A percentile compares a stretch with the other conserved stretches of the same genome.
Evolutionary conservation across 2,888 invertebrate genomes (phyloP).

Genomic region (Synanthedon myopaeformis): DNA sequence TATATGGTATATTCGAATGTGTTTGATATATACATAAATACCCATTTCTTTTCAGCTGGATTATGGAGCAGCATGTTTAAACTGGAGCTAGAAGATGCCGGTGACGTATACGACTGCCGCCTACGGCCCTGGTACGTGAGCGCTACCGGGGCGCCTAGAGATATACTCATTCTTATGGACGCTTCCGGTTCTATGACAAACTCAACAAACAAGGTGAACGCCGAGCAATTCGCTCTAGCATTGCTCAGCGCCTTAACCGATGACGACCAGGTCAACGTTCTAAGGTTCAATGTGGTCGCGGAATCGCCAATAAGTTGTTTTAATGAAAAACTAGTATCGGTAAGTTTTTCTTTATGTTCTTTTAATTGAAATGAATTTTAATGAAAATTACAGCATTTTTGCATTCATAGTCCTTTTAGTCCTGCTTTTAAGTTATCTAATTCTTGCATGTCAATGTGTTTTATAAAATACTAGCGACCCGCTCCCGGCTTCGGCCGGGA

Average conservation of each 20-base stretch:
- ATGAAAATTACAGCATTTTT: no score
- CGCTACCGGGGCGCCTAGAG: slow-evolving; percentile 53
- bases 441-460: neutral
- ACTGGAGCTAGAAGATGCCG: slow-evolving; percentile 21
- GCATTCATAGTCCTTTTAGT: no score
- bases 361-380: no score
- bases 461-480: neutral
- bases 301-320: slow-evolving; percentile 51
- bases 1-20: no score
- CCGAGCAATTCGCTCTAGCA: slow-evolving; percentile 41
- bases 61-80: slow-evolving; percentile 51
- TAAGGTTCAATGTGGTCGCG: slow-evolving; percentile 45
- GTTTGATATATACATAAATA: no score
- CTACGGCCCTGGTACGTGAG: slow-evolving; percentile 60
- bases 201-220: slow-evolving; percentile 43
- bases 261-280: slow-evolving; percentile 55
- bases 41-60: slow-evolving; percentile 28
- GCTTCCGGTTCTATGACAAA: slow-evolving; percentile 57
- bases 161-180: slow-evolving; percentile 50
- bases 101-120: slow-evolving; percentile 52
- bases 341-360: slow-evolving; percentile 16
- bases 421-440: no score
- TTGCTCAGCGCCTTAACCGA: slow-evolving; percentile 57
- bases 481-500: no score
- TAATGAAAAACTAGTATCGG: slow-evolving; percentile 48